Percentiles rank a stretch among this genome's conserved stretches.
Evolutionary conservation across 1,140 invertebrate species (phyloP).

Genomic region (Pararge aegeria): DNA sequence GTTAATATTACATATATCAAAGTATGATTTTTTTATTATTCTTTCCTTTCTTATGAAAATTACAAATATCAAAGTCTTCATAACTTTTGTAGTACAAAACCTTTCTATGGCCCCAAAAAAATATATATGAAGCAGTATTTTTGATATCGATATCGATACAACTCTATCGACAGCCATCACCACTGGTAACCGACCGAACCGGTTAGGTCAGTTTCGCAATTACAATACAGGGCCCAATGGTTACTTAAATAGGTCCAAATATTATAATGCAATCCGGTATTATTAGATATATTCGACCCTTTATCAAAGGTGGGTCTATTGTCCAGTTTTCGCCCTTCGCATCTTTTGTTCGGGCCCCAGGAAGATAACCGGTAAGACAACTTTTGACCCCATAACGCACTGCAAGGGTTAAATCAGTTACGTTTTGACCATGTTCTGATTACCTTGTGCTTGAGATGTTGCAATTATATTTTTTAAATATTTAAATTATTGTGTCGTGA

Average conservation of each 20-base stretch:
- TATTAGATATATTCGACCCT: conserved; percentile 50
- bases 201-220: conserved; percentile 74
- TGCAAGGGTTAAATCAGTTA: conserved; percentile 64
- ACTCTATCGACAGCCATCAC: conserved; percentile 19
- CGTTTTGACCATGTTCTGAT: conserved; percentile 55
- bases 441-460: conserved; percentile 11
- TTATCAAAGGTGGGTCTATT: conserved; percentile 56
- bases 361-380: conserved; percentile 78
- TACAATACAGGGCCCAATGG: conserved; percentile 68
- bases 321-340: conserved; percentile 63
- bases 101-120: too few species aligned
- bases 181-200: conserved; percentile 59
- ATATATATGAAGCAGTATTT: neutral
- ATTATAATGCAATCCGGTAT: conserved; percentile 70
- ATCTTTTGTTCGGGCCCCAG: conserved; percentile 54
- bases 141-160: conserved; percentile 17
- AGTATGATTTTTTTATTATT: too few species aligned
- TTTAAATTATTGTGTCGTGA: neutral
- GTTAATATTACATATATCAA: too few species aligned
- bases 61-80: too few species aligned
- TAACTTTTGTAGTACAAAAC: too few species aligned
- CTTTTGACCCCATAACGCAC: conserved; percentile 61
- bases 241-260: conserved; percentile 79
- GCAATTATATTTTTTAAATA: neutral
- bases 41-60: too few species aligned